Conservation (phyloP, 2,888 invertebrate species). For the Platycheirus albimanus region DNA sequence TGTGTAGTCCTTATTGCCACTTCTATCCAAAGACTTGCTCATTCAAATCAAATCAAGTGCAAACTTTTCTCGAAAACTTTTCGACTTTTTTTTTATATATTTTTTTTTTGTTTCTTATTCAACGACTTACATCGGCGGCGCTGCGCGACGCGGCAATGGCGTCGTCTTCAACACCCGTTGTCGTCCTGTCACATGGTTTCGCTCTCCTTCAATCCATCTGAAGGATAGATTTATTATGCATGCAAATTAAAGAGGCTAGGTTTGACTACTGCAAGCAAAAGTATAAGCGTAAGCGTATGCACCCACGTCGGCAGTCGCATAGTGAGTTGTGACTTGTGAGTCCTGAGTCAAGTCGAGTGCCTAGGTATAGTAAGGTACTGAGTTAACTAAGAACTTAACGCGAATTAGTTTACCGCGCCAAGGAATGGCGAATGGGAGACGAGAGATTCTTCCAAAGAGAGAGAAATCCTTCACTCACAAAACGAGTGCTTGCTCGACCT, state of each 20-base stretch:
- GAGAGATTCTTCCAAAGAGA: constrained; percentile 30
- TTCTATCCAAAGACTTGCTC: constrained; percentile 65
- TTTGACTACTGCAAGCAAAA: constrained; percentile 72
- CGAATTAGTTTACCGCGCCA: constrained; percentile 64
- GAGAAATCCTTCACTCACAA: constrained; percentile 42
- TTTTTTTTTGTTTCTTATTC: constrained; percentile 19
- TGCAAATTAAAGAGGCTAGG: constrained; percentile 73
- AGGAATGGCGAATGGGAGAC: constrained; percentile 32
- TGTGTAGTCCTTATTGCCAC: constrained; percentile 58
- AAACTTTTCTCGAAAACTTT: constrained; percentile 65
- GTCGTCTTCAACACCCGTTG: constrained; percentile 25
- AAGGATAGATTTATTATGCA: constrained; percentile 74
- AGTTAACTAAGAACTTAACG: constrained; percentile 73
- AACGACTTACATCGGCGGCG: constrained; percentile 8
- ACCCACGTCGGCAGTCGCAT: constrained; percentile 53
- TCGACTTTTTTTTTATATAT: constrained; percentile 41
- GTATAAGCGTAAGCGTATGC: constrained; percentile 71
- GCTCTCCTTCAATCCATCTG: constrained; percentile 62
- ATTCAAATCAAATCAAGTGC: constrained; percentile 72
- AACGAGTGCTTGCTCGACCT: constrained; percentile 65
- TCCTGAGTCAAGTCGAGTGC: constrained; percentile 62
- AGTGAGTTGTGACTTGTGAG: too few relatives aligned
- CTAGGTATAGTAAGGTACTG: constrained; percentile 62
- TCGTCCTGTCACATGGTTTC: constrained; percentile 55
- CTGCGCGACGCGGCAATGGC: background rate